Evolutionary conservation across 2,113 vertebrate genomes (phyloP).

Genomic region (Phrynocephalus versicolor): DNA sequence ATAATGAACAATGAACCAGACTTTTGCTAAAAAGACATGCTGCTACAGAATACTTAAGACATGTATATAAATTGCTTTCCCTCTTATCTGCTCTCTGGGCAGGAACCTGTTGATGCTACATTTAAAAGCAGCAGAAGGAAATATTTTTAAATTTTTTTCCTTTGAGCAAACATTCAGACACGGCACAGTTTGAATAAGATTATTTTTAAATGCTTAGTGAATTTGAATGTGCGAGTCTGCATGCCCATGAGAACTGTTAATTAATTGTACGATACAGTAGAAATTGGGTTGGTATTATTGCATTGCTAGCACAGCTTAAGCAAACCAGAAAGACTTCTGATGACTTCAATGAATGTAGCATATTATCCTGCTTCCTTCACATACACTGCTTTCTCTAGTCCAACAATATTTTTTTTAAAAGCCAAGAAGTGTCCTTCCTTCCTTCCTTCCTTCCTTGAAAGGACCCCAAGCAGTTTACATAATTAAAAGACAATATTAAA

Average conservation of each 20-base stretch:
- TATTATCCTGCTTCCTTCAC: conserved; percentile 18
- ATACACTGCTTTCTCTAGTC: not conserved
- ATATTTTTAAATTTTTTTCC: conserved; percentile 10
- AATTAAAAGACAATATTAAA: too few species aligned
- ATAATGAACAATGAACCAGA: conserved; percentile 16
- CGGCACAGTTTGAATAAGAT: conserved; percentile 28
- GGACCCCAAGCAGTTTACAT: too few species aligned
- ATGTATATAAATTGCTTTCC: not conserved
- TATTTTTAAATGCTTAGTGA: conserved; percentile 2
- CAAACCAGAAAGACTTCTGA: not conserved
- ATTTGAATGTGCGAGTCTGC: conserved; percentile 24
- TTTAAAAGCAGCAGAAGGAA: conserved; percentile 3
- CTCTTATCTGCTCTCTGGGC: conserved; percentile 14
- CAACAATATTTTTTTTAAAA: too few species aligned
- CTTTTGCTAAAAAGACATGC: not conserved
- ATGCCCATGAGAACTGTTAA: conserved; percentile 35
- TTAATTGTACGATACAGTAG: conserved; percentile 36
- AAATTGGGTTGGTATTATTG: not conserved
- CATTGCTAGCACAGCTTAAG: conserved; percentile 28
- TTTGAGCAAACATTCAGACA: conserved; percentile 45
- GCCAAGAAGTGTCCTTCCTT: too few species aligned
- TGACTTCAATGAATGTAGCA: not conserved
- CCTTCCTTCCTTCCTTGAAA: too few species aligned
- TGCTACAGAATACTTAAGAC: not conserved
- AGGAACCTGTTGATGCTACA: conserved; percentile 32